These are phyloP conservation scores for Lates calcarifer DNA, from an alignment of 2,113 vertebrate species.

Conservation along the genomic window DNA sequence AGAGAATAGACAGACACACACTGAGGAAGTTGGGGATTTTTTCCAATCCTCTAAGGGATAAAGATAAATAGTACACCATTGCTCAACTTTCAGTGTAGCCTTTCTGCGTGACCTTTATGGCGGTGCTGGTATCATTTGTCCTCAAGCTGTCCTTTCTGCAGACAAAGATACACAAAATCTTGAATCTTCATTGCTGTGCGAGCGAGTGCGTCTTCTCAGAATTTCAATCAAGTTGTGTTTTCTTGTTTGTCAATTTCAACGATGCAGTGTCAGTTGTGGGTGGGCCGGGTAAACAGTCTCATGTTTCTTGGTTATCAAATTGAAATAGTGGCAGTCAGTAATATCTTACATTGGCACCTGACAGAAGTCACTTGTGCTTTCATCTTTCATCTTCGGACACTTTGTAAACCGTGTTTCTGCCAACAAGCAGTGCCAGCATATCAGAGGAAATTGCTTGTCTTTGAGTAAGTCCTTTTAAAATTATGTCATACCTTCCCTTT, in stretches of 20 bases:
- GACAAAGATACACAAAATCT: constrained; percentile 61
- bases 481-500: background rate
- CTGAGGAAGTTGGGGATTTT: constrained; percentile 40
- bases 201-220: constrained; percentile 30
- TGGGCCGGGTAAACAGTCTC: constrained; percentile 22
- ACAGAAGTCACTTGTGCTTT: constrained; percentile 14
- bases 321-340: constrained; percentile 24
- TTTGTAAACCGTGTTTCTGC: constrained; percentile 12
- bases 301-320: constrained; percentile 15
- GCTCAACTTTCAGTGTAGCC: constrained; percentile 79
- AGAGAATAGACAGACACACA: constrained; percentile 11
- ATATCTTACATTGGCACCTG: constrained; percentile 22
- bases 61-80: constrained; percentile 76
- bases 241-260: constrained; percentile 41
- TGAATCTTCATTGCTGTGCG: constrained; percentile 50
- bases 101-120: constrained; percentile 79
- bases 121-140: constrained; percentile 68
- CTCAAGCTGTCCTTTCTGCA: constrained; percentile 58
- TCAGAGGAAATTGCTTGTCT: constrained; percentile 18
- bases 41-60: constrained; percentile 49
- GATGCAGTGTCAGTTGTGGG: constrained; percentile 6
- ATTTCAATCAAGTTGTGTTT: constrained; percentile 45
- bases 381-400: constrained; percentile 8
- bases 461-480: constrained; percentile 30
- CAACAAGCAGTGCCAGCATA: background rate